Evolutionary conservation across 2,113 vertebrate species (phyloP).

Genomic region (Panurus biarmicus): DNA sequence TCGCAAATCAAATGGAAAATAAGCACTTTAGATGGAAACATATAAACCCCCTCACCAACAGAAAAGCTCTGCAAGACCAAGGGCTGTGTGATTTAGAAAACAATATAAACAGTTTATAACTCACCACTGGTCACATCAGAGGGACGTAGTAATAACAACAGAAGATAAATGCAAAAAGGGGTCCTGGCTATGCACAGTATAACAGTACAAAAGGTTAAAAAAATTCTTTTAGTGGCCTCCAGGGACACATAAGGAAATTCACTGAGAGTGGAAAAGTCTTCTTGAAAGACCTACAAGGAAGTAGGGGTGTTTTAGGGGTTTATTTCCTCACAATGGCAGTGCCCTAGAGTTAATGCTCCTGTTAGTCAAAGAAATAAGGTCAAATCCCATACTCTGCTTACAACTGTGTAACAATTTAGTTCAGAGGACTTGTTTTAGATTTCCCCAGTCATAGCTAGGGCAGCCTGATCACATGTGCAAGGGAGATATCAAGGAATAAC

Average conservation of each 20-base stretch:
- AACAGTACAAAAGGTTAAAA: background rate
- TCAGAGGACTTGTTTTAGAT: background rate
- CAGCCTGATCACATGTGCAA: background rate
- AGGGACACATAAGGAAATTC: background rate
- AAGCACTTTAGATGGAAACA: background rate
- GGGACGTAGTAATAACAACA: background rate
- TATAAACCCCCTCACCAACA: background rate
- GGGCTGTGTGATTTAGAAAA: background rate
- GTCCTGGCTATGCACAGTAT: background rate
- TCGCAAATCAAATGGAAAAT: background rate
- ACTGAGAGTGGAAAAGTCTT: background rate
- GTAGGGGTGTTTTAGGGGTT: background rate
- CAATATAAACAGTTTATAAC: background rate
- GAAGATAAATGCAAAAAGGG: background rate
- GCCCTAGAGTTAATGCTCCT: background rate
- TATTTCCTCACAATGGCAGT: background rate
- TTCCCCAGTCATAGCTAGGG: background rate
- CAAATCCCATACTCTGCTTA: background rate
- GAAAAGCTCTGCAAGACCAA: background rate
- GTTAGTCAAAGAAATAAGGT: background rate
- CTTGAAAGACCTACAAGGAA: conserved; percentile 7
- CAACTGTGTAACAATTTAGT: background rate
- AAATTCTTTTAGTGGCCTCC: background rate
- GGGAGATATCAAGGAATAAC: background rate
- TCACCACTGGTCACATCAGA: background rate